Evolutionary conservation across 2,113 vertebrate genomes (phyloP), one percentile per base, ranked within the genome.

Genomic region (Arothron firmamentum): DNA sequence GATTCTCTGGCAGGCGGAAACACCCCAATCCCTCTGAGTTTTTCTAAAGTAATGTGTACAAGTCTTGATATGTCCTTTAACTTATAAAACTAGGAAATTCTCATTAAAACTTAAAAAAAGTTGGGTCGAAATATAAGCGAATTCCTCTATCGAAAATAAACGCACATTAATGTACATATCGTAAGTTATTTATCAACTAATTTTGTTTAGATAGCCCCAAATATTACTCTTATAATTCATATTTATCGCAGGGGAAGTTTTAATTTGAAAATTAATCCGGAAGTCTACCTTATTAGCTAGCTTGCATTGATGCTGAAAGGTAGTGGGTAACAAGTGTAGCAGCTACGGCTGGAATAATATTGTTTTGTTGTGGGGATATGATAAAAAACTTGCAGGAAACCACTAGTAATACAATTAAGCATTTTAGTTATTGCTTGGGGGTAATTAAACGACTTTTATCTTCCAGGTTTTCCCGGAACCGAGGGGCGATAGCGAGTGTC

Each of bases 401-500:
- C 16, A 8, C n/a, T 11, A 52, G 5, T 8, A 16, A 9, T 16
- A 16, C 15, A 16, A 14, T 15, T 50, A 7, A 1, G 11, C 1
- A n/a, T 10, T 25, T 8, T 19, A 0, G 6, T 3, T 2, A 8
- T 0, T 1, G 8, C 45, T 14, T 21, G 3, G 1, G 17, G 13
- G 18, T 20, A 2, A 12, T 9, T 46, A 17, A 7, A 11, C 1
- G 59, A 31, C 75, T 52, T 69, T 52, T 67, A 47, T 17, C 13
- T 49, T 52, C 46, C 66, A 92, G 94, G 92, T 96, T 66, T 92
- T 89, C 59, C 92, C 91, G 72, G 95, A 97, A 60, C 93, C 95
- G 67, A 92, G 92, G 71, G 92, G 82, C 70, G 95, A 97, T 77
- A 76, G 85, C 80, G 94, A 98, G 88, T 91, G 90, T 77, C 90